Conservation (phyloP, 2,113 vertebrate species). For the Macaca mulatta region DNA sequence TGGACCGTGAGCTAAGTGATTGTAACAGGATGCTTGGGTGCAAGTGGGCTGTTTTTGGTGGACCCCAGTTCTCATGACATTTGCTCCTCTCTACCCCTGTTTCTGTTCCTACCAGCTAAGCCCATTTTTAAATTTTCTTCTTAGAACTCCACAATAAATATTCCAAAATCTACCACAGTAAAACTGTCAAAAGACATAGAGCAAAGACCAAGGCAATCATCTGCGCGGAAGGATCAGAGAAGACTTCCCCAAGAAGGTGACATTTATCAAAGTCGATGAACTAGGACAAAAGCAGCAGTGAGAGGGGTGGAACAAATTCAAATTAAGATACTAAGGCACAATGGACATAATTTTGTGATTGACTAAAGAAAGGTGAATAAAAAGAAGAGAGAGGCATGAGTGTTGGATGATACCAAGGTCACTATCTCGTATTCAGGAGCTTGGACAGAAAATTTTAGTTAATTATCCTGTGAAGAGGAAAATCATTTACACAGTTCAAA, state of each 20-base stretch:
- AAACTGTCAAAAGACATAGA: neutral
- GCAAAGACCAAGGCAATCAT: neutral
- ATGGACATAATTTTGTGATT: neutral
- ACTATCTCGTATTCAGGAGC: too few relatives aligned
- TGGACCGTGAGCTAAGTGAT: too few relatives aligned
- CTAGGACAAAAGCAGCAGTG: neutral
- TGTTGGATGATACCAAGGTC: neutral
- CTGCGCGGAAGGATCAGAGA: neutral
- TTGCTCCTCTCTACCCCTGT: too few relatives aligned
- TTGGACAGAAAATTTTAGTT: neutral
- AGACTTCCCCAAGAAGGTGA: neutral
- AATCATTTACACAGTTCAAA: neutral
- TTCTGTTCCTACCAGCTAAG: too few relatives aligned
- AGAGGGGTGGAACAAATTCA: neutral
- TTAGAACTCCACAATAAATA: neutral
- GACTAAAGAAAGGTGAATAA: neutral
- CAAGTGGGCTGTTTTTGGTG: too few relatives aligned
- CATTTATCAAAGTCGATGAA: neutral
- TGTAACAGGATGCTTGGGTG: too few relatives aligned
- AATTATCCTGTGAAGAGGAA: neutral
- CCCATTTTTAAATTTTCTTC: too few relatives aligned
- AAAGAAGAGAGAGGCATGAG: neutral
- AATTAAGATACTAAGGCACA: neutral
- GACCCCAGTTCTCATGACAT: too few relatives aligned
- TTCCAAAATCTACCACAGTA: neutral